These are phyloP conservation scores for Chrysemys picta DNA, from an alignment of 2,113 vertebrate genomes.

Conservation along the genomic window DNA sequence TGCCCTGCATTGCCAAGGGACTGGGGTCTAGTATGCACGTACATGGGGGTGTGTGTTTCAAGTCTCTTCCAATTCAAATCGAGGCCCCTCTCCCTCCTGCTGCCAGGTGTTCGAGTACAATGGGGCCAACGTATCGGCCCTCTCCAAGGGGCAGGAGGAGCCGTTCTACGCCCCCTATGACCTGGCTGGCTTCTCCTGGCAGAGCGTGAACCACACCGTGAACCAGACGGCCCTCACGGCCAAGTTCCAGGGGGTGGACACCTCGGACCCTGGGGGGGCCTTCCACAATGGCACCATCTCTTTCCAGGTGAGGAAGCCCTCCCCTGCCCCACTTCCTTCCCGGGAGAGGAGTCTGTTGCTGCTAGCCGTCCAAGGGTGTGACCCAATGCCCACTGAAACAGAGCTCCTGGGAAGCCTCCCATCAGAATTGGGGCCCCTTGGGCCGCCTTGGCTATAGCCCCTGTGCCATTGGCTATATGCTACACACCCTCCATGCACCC, in stretches of 20 bases:
- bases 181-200: slow-evolving; percentile 84
- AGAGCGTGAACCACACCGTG: slow-evolving; percentile 63
- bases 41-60: not conserved
- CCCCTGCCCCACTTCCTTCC: not conserved
- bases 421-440: no score
- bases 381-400: no score
- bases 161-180: slow-evolving; percentile 82
- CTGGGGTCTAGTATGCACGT: not conserved
- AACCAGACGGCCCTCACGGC: slow-evolving; percentile 74
- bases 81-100: not conserved
- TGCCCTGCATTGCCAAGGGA: not conserved
- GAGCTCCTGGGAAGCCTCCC: no score
- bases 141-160: not conserved
- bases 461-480: no score
- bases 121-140: slow-evolving; percentile 39
- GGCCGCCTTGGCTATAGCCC: no score
- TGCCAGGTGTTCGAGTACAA: slow-evolving; percentile 88
- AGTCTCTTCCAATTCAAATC: not conserved
- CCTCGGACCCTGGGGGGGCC: accelerated
- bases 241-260: slow-evolving; percentile 66
- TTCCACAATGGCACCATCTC: slow-evolving; percentile 78
- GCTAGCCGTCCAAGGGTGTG: no score
- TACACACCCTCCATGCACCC: not conserved
- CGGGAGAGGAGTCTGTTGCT: not conserved
- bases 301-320: slow-evolving; percentile 66